A percentile compares a stretch with the other conserved stretches of the same genome.
Conservation (phyloP, 2,888 invertebrate species). For the Actias luna region DNA sequence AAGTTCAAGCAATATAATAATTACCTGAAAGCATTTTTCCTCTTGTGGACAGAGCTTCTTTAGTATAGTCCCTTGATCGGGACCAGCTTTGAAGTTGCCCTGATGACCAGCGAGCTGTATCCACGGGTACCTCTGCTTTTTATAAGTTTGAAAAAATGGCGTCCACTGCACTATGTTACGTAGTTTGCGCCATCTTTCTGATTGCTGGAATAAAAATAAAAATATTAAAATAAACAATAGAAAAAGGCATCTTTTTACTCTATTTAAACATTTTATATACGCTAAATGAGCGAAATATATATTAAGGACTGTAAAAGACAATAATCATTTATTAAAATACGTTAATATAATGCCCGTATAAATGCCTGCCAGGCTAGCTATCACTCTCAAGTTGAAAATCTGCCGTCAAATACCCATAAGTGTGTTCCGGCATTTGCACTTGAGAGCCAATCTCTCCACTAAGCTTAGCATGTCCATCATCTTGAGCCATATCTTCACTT, state of each 20-base stretch:
- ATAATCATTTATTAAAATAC: too few relatives aligned
- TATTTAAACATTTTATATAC: too few relatives aligned
- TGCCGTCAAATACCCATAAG: too few relatives aligned
- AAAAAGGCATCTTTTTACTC: not conserved
- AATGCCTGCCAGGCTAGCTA: too few relatives aligned
- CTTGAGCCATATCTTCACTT: too few relatives aligned
- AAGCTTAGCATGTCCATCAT: too few relatives aligned
- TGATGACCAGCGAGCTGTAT: conserved; percentile 97
- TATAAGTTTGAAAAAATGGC: conserved; percentile 98
- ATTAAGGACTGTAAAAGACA: too few relatives aligned
- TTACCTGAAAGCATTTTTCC: conserved; percentile 91
- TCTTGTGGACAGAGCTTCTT: conserved; percentile 96
- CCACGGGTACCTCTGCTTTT: conserved; percentile 97
- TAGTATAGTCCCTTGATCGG: conserved; percentile 95
- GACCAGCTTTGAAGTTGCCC: conserved; percentile 96
- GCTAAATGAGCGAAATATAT: too few relatives aligned
- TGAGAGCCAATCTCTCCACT: too few relatives aligned
- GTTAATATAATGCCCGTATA: too few relatives aligned
- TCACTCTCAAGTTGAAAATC: too few relatives aligned
- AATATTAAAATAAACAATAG: conserved; percentile 1
- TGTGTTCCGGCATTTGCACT: too few relatives aligned
- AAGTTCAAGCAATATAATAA: not conserved
- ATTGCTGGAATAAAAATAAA: conserved; percentile 85
- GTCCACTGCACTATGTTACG: conserved; percentile 98
- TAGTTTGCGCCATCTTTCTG: conserved; percentile 94